These are phyloP conservation scores for Aphelocoma coerulescens DNA, from an alignment of 2,113 vertebrate genomes.

Conservation along the genomic window DNA sequence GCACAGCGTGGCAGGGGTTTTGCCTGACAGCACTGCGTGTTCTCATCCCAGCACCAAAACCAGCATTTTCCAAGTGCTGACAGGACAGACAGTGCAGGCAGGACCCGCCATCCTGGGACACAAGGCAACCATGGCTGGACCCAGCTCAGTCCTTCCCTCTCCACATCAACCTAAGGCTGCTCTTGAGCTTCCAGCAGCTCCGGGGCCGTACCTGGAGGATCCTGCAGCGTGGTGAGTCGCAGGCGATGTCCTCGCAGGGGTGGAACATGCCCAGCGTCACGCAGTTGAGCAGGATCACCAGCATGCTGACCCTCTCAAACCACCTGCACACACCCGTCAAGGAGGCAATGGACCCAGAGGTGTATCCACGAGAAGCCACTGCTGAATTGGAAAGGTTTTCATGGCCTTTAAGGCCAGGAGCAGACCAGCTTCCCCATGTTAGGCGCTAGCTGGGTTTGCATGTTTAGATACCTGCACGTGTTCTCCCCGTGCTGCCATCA, in stretches of 20 bases:
- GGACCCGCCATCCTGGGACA: neutral
- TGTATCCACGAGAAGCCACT: fast-evolving
- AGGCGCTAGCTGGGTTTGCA: neutral
- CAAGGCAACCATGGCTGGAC: fast-evolving
- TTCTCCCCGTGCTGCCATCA: neutral
- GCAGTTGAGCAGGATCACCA: conserved; percentile 98
- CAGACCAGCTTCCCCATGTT: fast-evolving
- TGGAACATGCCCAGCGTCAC: conserved; percentile 99
- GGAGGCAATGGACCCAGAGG: conserved; percentile 51
- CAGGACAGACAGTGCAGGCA: neutral
- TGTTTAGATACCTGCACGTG: fast-evolving
- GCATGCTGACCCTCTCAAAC: conserved; percentile 97
- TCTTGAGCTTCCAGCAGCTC: neutral
- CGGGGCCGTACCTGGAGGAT: conserved; percentile 84
- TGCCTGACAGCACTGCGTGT: fast-evolving
- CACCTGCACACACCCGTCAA: conserved; percentile 84
- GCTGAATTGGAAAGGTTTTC: neutral
- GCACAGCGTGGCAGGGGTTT: neutral
- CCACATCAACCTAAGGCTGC: neutral
- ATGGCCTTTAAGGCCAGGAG: neutral
- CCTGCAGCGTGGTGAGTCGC: conserved; percentile 89
- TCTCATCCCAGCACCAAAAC: neutral
- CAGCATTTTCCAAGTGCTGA: neutral
- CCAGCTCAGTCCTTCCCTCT: neutral
- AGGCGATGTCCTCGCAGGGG: conserved; percentile 93